These are phyloP conservation scores for Anseranas semipalmata DNA, from an alignment of 2,113 vertebrate genomes.

Conservation along the genomic window DNA sequence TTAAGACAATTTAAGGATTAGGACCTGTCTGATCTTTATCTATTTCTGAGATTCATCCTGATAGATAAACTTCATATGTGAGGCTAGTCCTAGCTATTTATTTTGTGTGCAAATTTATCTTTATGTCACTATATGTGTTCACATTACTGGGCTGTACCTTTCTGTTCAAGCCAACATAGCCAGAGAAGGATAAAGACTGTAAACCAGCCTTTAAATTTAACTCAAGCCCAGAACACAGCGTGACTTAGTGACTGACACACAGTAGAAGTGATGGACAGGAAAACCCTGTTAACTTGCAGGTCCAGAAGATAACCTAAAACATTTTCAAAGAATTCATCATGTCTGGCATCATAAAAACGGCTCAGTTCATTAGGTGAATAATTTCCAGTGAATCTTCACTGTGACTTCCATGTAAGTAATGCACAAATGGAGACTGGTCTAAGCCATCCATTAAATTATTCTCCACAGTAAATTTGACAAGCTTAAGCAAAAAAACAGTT, in stretches of 20 bases:
- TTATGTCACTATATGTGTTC: background rate
- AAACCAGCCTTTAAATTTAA: background rate
- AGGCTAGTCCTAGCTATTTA: background rate
- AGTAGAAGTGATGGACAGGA: slow-evolving; percentile 5
- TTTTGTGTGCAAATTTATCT: background rate
- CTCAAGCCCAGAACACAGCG: background rate
- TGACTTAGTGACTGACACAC: background rate
- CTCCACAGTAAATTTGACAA: background rate
- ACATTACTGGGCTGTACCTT: background rate
- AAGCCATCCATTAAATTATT: background rate
- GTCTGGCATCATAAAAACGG: background rate
- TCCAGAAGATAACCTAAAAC: slow-evolving; percentile 16
- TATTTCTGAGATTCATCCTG: background rate
- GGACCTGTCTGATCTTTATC: background rate
- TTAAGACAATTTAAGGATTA: background rate
- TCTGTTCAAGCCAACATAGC: background rate
- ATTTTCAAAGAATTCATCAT: background rate
- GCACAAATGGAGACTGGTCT: background rate
- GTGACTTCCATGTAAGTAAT: background rate
- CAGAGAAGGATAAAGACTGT: background rate
- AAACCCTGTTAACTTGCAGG: background rate
- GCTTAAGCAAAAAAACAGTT: background rate
- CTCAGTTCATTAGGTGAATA: slow-evolving; percentile 33
- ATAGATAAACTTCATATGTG: background rate
- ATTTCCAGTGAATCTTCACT: slow-evolving; percentile 36